Evolutionary conservation across 2,113 vertebrate genomes (phyloP), one percentile per base, ranked within the genome.

Genomic region (Bettongia penicillata): DNA sequence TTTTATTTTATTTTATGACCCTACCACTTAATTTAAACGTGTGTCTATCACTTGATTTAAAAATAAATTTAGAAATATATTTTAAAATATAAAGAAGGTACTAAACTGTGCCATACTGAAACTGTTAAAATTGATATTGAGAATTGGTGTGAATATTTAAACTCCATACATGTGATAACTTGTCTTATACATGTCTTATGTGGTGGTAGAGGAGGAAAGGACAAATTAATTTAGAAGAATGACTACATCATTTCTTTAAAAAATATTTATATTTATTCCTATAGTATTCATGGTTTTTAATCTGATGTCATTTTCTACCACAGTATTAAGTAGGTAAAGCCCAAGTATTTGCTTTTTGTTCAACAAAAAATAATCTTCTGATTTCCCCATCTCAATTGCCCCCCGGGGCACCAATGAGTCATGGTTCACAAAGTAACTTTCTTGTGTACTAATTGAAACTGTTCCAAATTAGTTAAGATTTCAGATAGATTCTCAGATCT

Each of bases 361-460:
- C 94, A 97, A 95, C 94, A 97, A 98, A 97, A 94, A 97, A 95
- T 95, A 97, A 97, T 95, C 92, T 97, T 94, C 93, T 97, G 84
- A 96, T 98, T 98, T 89, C 95, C 91, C 96, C 97, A 97, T 98
- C 98, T 97, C 91, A 98, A 94, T 97, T 96, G 55, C 84, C 96
- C 97, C 96, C 96, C 55, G 95, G 94, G 93, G 94, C 92, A 98
- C 93, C 92, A 98, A 96, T 89, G 91, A 98, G 96, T 96, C 95
- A 97, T 97, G 53, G 93, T 96, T 98, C 96, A 98, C 90, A 97
- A 98, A 98, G 97, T 98, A 96, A 98, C 98, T 98, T 98, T 98
- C 97, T 96, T 98, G 95, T 96, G 96, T 97, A 96, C 93, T 98
- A 98, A 98, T 97, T 98, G 97, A 98, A 97, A 97, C 92, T 92